Evolutionary conservation across 2,888 invertebrate genomes (phyloP).

Genomic region (Ganaspis brasiliensis): DNA sequence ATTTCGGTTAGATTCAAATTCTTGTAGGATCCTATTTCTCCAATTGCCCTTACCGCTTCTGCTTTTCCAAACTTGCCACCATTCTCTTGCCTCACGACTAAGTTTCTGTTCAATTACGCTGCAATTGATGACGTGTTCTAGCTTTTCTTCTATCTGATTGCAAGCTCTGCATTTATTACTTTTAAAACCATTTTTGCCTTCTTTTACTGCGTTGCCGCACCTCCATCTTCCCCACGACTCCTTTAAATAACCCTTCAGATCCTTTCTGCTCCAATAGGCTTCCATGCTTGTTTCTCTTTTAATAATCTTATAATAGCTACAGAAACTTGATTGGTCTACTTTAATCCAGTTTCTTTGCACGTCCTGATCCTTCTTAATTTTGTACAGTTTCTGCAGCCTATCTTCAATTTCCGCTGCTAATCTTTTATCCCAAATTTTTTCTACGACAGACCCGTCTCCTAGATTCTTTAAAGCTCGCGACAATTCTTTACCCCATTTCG

Average conservation of each 20-base stretch:
- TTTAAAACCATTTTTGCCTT: too few species aligned
- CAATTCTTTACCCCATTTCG: slow-evolving; percentile 17
- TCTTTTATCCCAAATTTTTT: too few species aligned
- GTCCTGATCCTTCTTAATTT: not conserved
- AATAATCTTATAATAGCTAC: not conserved
- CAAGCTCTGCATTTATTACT: too few species aligned
- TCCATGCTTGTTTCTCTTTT: not conserved
- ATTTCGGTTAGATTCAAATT: not conserved
- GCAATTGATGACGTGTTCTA: too few species aligned
- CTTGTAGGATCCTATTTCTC: not conserved
- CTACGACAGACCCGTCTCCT: not conserved
- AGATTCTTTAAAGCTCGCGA: not conserved
- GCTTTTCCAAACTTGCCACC: too few species aligned
- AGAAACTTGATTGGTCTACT: slow-evolving; percentile 21
- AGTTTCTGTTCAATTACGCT: too few species aligned
- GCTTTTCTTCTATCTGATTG: too few species aligned
- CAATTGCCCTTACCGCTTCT: too few species aligned
- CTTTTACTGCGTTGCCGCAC: not conserved
- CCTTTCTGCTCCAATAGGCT: not conserved
- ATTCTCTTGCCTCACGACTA: too few species aligned
- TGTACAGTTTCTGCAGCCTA: too few species aligned
- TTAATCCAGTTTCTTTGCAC: slow-evolving; percentile 28
- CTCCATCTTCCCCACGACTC: slow-evolving; percentile 39
- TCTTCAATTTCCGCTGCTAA: too few species aligned
- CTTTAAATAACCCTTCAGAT: not conserved